A percentile compares a stretch with the other conserved stretches of the same genome.
These are phyloP conservation scores for Entomobrya proxima DNA, from an alignment of 2,888 invertebrate genomes.

Conservation along the genomic window DNA sequence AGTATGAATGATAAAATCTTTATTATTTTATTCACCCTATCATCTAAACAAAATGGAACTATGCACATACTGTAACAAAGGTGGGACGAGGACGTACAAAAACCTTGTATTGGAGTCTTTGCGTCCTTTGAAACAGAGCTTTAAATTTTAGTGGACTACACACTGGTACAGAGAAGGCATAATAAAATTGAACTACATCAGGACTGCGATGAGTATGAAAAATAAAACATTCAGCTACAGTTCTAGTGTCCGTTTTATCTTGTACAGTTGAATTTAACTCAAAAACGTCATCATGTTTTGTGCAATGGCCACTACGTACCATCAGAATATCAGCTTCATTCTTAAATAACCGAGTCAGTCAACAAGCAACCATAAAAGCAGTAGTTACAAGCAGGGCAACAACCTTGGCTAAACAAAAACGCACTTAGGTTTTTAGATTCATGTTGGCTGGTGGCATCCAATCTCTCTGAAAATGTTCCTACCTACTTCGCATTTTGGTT, in stretches of 20 bases:
- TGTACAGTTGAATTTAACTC: neutral
- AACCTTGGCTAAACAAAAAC: slow-evolving; percentile 60
- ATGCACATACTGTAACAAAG: slow-evolving; percentile 46
- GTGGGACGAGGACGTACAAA: slow-evolving; percentile 61
- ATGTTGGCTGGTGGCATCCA: slow-evolving; percentile 17
- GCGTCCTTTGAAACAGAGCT: neutral
- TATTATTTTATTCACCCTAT: too few relatives aligned
- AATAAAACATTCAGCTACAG: neutral
- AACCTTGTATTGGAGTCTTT: slow-evolving; percentile 18
- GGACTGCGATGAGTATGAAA: slow-evolving; percentile 13
- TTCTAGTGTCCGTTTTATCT: neutral
- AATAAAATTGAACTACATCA: slow-evolving; percentile 1
- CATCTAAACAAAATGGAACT: too few relatives aligned
- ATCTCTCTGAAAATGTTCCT: slow-evolving; percentile 14
- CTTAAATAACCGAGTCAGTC: slow-evolving; percentile 52
- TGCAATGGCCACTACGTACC: slow-evolving; percentile 45
- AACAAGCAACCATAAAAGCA: slow-evolving; percentile 33
- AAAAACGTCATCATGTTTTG: slow-evolving; percentile 33
- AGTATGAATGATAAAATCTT: slow-evolving; percentile 10
- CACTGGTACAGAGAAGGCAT: neutral
- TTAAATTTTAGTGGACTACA: neutral
- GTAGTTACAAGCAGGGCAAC: slow-evolving; percentile 57
- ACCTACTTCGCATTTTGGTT: slow-evolving; percentile 38
- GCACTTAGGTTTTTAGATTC: neutral
- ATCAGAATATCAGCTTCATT: neutral